Conservation (phyloP, 2,113 vertebrate species). For the Otis tarda region DNA sequence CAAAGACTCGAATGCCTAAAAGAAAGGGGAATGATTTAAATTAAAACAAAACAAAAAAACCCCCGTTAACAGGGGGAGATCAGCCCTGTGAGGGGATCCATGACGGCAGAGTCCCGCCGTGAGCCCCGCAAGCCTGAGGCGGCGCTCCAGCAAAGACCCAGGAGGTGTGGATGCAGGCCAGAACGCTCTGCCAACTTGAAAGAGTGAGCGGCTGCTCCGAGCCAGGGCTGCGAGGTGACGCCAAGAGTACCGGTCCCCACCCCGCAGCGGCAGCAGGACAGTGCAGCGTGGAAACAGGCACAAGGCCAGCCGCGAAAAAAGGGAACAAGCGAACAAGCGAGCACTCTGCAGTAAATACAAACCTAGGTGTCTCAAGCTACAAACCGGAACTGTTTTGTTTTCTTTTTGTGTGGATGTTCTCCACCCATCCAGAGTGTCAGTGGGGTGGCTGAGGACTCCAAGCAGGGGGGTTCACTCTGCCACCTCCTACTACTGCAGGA, state of each 20-base stretch:
- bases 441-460: background rate
- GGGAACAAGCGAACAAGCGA: background rate
- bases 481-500: slow-evolving; percentile 6
- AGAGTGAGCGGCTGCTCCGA: background rate
- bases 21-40: background rate
- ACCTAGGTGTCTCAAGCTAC: background rate
- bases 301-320: background rate
- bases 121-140: background rate
- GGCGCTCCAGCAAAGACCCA: background rate
- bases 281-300: background rate
- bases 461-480: background rate
- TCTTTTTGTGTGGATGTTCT: background rate
- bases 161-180: background rate
- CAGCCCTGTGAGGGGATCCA: background rate
- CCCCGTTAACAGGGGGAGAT: background rate
- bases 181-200: background rate
- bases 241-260: background rate
- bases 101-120: background rate
- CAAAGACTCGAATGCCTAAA: background rate
- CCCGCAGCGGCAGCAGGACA: background rate
- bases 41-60: background rate
- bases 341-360: background rate
- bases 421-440: background rate
- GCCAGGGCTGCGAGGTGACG: background rate
- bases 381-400: background rate